Evolutionary conservation across 2,113 vertebrate genomes (phyloP), one percentile per base, ranked within the genome.

Genomic region (Hoplias malabaricus): DNA sequence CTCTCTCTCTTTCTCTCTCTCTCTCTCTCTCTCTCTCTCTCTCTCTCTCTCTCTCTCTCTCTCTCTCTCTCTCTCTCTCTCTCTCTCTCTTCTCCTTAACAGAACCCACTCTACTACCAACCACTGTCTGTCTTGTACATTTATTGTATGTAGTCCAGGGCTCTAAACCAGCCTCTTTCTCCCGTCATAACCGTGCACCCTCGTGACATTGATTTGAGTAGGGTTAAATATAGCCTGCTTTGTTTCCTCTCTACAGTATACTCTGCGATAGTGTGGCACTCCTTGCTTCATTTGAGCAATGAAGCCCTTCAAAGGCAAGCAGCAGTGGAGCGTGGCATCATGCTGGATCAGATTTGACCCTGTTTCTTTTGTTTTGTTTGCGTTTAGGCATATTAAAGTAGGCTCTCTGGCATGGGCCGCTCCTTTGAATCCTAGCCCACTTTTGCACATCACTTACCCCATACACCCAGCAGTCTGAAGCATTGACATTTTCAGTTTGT

Each of bases 221-320:
- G 53, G 67, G 87, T 88, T 92, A 91, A 91, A 91, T 91, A 87
- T 90, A 87, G 87, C 86, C 88, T 84, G 48, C 74, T 89, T 92
- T 92, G 90, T 92, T 92, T 92, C 82, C 86, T 80, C 78, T 68
- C 83, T 80, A 76, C 83, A 83, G 85, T 84, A 77, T 85, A 87
- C 86, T 81, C 34, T 87, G 87, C 84, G 80, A 74, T 84, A 79
- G 80, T 86, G 85, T 87, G 83, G 88, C 85, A 85, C 84, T 90
- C 40, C 36, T 48, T 80, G 72, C 53, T 79, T 63, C 62, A 70
- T 78, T 56, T 63, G 50, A 75, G 65, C 88, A 83, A 79, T 83
- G 83, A 79, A 83, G 85, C 85, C 57, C 81, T 81, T 88, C 88
- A 79, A 87, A 85, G 80, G 83, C 56, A 74, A 73, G 82, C 89